Evolutionary conservation across 2,113 vertebrate genomes (phyloP), one percentile per base, ranked within the genome.

Genomic region (Microtus richardsoni): DNA sequence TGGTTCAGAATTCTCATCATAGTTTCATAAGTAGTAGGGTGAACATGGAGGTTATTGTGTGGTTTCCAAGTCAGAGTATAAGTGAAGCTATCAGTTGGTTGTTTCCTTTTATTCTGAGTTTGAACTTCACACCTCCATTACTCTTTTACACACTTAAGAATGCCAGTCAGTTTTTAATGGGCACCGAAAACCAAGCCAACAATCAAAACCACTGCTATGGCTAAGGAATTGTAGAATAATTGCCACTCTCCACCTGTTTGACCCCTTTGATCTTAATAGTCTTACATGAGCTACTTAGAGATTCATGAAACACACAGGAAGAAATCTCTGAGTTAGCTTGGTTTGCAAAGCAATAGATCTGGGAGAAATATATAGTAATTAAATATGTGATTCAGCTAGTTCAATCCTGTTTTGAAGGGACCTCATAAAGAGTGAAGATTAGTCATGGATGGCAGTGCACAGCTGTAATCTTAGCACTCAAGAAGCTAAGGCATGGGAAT

Each of bases 41-140:
- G 0, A 9, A 44, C 47, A 64, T 68, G 28, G 26, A 3, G 75
- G 89, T 87, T 49, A 86, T 86, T 74, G 73, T 86, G 36, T 26
- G 64, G 26, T 80, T 88, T 96, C 39, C 22, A 85, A 90, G 83
- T 86, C 74, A 74, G 7, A 60, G 2, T 93, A 84, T 71, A 83
- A 88, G 5, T 6, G 68, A 36, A 41, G 9, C 39, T 33, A 33
- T 47, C 60, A 44, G 49, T 24, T 83, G 4, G 54, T 68, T n/a
- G 2, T 36, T 77, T 85, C 33, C 21, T 41, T 75, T 93, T n/a
- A 41, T 9, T 60, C 36, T 36, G 85, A 92, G 13, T 12, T 58
- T 28, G 0, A 14, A 54, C 24, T 75, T 83, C 70, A 24, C 47
- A 52, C 4, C 24, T 58, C 12, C 78, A 74, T 36, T 88, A 44